Evolutionary conservation across 2,888 invertebrate species (phyloP).

Genomic region (Balanococcus diminutus): DNA sequence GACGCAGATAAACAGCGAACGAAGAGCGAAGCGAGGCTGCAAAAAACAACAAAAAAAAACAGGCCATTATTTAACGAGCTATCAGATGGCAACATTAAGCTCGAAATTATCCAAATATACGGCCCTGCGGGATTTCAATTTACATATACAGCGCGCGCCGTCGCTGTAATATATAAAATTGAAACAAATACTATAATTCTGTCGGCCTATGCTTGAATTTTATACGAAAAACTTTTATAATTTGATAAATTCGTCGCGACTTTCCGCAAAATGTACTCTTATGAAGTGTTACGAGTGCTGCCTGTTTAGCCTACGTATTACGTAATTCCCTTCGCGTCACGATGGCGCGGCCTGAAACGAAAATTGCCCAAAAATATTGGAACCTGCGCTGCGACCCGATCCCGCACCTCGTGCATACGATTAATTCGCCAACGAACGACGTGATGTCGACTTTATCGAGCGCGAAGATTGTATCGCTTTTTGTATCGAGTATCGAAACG

Average conservation of each 20-base stretch:
- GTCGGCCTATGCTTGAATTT: not conserved
- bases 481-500: no score
- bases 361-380: not conserved
- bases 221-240: not conserved
- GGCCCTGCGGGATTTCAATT: slow-evolving; percentile 5
- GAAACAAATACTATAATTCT: not conserved
- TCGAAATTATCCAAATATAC: slow-evolving; percentile 11
- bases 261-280: not conserved
- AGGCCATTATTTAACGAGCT: slow-evolving; percentile 3
- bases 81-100: slow-evolving; percentile 5
- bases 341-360: not conserved
- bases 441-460: no score
- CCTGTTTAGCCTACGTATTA: not conserved
- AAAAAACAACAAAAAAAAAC: no score
- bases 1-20: not conserved
- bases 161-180: not conserved
- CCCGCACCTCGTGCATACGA: no score
- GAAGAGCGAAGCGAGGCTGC: not conserved
- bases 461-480: no score
- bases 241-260: slow-evolving; percentile 11
- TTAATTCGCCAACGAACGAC: no score
- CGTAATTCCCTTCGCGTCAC: not conserved
- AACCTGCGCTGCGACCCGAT: no score
- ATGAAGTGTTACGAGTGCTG: not conserved
- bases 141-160: not conserved